phyloP scores from a whole-genome alignment of 2,797 vertebrate genomes.

The Delichon dasypus region DNA sequence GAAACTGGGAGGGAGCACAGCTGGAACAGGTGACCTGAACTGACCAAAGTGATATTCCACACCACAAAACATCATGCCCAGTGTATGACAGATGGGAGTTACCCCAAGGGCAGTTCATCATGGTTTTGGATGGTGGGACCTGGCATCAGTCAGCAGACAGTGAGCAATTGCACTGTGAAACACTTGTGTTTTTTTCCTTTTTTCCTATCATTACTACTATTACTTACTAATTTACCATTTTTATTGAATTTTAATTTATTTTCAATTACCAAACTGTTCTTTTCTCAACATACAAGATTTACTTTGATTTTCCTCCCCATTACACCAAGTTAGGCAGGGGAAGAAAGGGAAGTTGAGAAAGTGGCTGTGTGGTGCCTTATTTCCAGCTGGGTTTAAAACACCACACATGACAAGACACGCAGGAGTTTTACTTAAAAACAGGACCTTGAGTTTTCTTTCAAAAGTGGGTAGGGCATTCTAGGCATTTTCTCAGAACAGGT shows the following conservation, averaged over 20 bases:
- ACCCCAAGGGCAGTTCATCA: accelerated
- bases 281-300: neutral
- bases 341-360: neutral
- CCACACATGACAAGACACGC: accelerated
- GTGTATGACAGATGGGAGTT: accelerated
- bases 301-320: neutral
- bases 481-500: neutral
- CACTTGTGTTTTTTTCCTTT: neutral
- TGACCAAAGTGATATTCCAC: neutral
- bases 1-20: too few relatives aligned
- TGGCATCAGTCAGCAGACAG: too few relatives aligned
- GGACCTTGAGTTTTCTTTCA: neutral
- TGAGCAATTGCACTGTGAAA: neutral
- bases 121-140: neutral
- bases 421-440: neutral
- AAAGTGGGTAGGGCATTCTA: neutral
- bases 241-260: neutral
- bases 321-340: accelerated
- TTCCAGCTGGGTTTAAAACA: neutral
- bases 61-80: accelerated
- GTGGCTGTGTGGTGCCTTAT: neutral
- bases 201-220: neutral
- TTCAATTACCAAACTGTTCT: neutral
- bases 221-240: neutral
- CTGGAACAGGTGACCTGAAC: too few relatives aligned